Conservation (phyloP, 2,113 vertebrate species). For the Rana temporaria region DNA sequence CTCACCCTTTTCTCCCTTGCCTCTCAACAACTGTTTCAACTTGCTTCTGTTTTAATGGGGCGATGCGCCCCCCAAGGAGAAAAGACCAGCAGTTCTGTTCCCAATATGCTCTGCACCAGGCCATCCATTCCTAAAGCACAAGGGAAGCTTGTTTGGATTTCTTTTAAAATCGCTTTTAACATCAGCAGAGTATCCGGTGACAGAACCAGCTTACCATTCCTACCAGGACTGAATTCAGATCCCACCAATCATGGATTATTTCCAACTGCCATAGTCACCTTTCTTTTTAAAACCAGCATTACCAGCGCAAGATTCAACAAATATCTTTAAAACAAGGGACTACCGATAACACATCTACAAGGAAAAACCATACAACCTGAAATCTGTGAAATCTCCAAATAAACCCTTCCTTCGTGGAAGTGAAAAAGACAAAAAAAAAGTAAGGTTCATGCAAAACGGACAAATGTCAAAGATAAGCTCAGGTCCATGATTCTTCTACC, state of each 20-base stretch:
- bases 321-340: neutral
- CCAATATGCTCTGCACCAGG: constrained; percentile 15
- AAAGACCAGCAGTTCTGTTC: constrained; percentile 49
- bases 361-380: constrained; percentile 62
- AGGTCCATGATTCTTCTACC: constrained; percentile 73
- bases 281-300: constrained; percentile 45
- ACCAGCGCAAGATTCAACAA: constrained; percentile 19
- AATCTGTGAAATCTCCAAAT: constrained; percentile 62
- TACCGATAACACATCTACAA: constrained; percentile 42
- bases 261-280: constrained; percentile 47
- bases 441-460: constrained; percentile 68
- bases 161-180: constrained; percentile 50
- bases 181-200: constrained; percentile 36
- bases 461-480: constrained; percentile 69
- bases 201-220: constrained; percentile 48
- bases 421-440: constrained; percentile 61
- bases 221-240: constrained; percentile 44
- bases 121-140: constrained; percentile 71
- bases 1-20: constrained; percentile 35
- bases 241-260: constrained; percentile 50
- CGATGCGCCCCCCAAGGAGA: constrained; percentile 11
- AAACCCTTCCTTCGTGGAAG: constrained; percentile 45
- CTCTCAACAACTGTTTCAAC: constrained; percentile 30
- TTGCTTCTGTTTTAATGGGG: constrained; percentile 3
- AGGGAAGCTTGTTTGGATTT: constrained; percentile 65